Percentiles rank a stretch among this genome's conserved stretches.
Conservation (phyloP, 92 coral and sea anemone species). For the Meandrina meandrites region DNA sequence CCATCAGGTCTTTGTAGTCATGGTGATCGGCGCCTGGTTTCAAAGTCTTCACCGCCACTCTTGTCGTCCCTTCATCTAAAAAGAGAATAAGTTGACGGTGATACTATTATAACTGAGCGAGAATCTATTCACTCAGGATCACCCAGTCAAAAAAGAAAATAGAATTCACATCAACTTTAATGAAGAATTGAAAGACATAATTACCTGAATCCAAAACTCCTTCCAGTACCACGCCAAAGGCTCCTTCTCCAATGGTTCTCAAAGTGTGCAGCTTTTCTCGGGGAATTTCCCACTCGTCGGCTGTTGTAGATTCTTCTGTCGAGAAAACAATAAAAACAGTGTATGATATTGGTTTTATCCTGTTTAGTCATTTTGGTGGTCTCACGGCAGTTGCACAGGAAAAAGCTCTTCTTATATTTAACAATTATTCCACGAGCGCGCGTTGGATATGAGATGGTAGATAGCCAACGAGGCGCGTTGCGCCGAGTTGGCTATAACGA, state of each 20-base stretch:
- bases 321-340: neutral
- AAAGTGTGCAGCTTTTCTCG: slow-evolving; percentile 33
- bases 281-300: slow-evolving; percentile 44
- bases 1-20: slow-evolving; percentile 55
- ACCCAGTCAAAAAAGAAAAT: too few species aligned
- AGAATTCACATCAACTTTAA: too few species aligned
- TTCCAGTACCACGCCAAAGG: slow-evolving; percentile 61
- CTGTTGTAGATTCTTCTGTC: neutral
- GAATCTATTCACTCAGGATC: too few species aligned
- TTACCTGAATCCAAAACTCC: slow-evolving; percentile 53
- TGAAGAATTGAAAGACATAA: too few species aligned
- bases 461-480: too few species aligned
- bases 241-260: slow-evolving; percentile 55
- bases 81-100: neutral
- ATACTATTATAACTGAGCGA: too few species aligned
- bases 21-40: slow-evolving; percentile 45
- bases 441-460: too few species aligned
- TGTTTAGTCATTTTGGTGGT: neutral
- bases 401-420: too few species aligned
- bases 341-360: neutral
- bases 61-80: slow-evolving; percentile 43
- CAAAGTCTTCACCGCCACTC: slow-evolving; percentile 59
- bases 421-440: too few species aligned
- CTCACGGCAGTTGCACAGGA: neutral
- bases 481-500: too few species aligned